Evolutionary conservation across 2,888 invertebrate genomes (phyloP), one percentile per base, ranked within the genome.

Genomic region (Escarpia spicata): DNA sequence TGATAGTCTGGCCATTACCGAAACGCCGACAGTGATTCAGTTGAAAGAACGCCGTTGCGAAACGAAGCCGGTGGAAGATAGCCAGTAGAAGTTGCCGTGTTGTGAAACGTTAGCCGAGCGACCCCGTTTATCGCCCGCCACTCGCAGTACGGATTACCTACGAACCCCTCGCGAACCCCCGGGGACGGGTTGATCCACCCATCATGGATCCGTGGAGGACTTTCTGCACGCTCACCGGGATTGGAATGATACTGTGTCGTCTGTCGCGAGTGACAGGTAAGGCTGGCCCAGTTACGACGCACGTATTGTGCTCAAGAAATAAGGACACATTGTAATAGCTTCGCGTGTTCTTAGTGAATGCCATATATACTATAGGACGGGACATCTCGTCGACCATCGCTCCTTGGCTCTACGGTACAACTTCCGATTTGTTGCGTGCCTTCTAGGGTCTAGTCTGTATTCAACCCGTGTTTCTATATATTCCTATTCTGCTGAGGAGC

Each of bases 181-280:
- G 26, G 75, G 19, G 75, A n/a, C 3, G 75, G 75, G 75, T 75
- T 19, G 75, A 75, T 26, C 75, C 75, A 75, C 19, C 75, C 75
- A 26, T 75, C 75, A 75, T 75, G 75, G 75, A 75, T 75, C 75
- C 75, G 26, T 75, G 75, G 75, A 75, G 19, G 75, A 26, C 75
- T 75, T 15, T 75, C 75, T 75, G 75, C 75, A 26, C 75, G 19
- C 19, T 75, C 75, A 75, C 75, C 19, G 75, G 75, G 75, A 75
- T 75, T 26, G 19, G 75, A 3, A 26, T 75, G 75, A n/a, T 52
- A 6, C 52, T 75, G 75, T 75, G 75, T n/a, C 75, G n/a, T 6
- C 75, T 75, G n/a, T 75, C 75, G 75, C 75, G 75, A 26, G 75
- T 75, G 75, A 75, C 75, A 75, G 75, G 75, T 75, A 75, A 75